Base-by-base conservation (phyloP, 2,113 vertebrate species). In the Ctenodactylus gundi region DNA sequence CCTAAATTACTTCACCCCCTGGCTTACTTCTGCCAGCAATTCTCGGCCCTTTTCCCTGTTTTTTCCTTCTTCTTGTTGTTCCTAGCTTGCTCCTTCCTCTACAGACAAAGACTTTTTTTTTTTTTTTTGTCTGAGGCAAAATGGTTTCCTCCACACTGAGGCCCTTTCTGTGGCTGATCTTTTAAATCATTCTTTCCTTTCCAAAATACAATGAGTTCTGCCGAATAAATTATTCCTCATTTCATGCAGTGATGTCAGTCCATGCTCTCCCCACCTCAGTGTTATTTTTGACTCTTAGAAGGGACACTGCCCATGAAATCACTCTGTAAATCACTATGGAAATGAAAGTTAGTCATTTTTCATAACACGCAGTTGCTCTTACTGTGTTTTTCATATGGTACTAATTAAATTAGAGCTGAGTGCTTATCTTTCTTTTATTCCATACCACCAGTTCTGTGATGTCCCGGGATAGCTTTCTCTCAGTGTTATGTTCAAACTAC, bases 251-350 rank as follows among this genome's bases (percentile, higher is more conserved):
- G 7, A 57, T 62, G 51, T 39, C 53, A 67, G 46, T 36, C 5
- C 25, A 29, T 6, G 0, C 0, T 21, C 9, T 55, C 25, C n/a
- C 15, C 77, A 57, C 7, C 41, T 76, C 18, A 25, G 15, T 57
- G 11, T 14, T n/a, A 27, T 68, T 84, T 76, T 72, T 41, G 62
- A 88, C 46, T 87, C 51, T 31, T 77, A 36, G 85, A 86, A 86
- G 15, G 20, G 7, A 27, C 34, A 36, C 44, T 67, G 3, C 21
- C 34, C 12, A 2, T 67, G n/a, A 89, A 67, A 67, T 7, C 13
- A 60, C 39, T 85, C 44, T 36, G 20, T 8, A 88, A 51, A 46
- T 65, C 46, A 88, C 53, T 29, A 21, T 53, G 49, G 15, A 46
- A 88, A 41, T 75, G 58, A 58, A 81, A 90, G 57, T 46, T 2